These are phyloP conservation scores for Euwallacea similis DNA, from an alignment of 1,140 invertebrate genomes.

Conservation along the genomic window DNA sequence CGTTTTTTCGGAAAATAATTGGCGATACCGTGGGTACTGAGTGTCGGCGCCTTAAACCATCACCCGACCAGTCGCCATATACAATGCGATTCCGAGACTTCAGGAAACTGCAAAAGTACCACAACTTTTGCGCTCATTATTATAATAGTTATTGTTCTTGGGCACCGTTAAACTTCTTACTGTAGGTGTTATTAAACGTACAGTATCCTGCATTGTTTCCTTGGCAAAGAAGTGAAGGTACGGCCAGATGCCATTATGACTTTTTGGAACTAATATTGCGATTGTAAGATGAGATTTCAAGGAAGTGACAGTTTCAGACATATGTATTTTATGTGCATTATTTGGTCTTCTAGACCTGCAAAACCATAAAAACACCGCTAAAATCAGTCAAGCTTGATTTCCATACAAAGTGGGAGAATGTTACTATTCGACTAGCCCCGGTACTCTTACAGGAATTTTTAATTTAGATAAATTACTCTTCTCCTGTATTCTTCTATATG, in stretches of 20 bases:
- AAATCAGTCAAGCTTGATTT: neutral
- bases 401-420: too few relatives aligned
- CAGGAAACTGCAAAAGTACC: neutral
- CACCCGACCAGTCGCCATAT: neutral
- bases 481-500: neutral
- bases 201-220: too few relatives aligned
- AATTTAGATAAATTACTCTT: conserved; percentile 11
- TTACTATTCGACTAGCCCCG: neutral
- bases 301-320: too few relatives aligned
- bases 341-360: too few relatives aligned
- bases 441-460: neutral
- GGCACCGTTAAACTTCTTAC: neutral
- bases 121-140: neutral
- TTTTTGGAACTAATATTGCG: too few relatives aligned
- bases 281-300: too few relatives aligned
- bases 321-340: too few relatives aligned
- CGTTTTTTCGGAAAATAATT: conserved; percentile 3
- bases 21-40: neutral
- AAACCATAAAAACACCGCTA: neutral
- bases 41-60: neutral
- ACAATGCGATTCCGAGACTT: neutral
- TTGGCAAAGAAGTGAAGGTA: too few relatives aligned
- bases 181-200: too few relatives aligned
- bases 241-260: too few relatives aligned
- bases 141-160: neutral